phyloP scores from a whole-genome alignment of 2,797 vertebrate genomes.

The Hyperoplus lanceolatus region DNA sequence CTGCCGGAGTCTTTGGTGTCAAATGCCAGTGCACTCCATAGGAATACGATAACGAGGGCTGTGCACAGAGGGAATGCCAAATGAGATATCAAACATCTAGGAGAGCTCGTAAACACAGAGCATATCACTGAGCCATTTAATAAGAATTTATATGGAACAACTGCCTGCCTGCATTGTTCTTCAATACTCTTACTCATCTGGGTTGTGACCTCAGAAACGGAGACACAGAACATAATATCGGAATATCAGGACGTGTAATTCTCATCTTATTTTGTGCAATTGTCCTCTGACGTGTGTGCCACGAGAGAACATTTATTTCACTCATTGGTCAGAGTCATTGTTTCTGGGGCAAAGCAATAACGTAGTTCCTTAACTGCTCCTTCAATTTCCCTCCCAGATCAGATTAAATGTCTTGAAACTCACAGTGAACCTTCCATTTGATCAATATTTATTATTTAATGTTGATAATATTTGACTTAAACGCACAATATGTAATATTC shows the following conservation, averaged over 20 bases:
- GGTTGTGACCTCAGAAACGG: constrained; percentile 12
- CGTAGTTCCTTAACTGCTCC: not conserved
- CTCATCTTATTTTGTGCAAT: not conserved
- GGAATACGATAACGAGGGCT: constrained; percentile 78
- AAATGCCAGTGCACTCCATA: constrained; percentile 76
- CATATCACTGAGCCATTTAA: constrained; percentile 62
- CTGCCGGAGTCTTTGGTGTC: constrained; percentile 74
- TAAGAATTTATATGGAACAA: constrained; percentile 58
- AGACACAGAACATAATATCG: constrained; percentile 21
- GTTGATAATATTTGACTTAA: constrained; percentile 1
- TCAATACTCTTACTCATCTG: constrained; percentile 24
- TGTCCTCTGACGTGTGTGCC: constrained; percentile 10
- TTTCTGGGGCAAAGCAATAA: no score
- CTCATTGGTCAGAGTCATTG: no score
- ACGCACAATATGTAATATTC: not conserved
- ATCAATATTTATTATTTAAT: not conserved
- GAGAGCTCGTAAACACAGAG: constrained; percentile 56
- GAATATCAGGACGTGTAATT: not conserved
- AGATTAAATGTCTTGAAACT: constrained; percentile 5
- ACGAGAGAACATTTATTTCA: no score
- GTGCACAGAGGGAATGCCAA: constrained; percentile 77
- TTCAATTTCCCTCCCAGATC: not conserved
- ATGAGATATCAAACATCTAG: constrained; percentile 73
- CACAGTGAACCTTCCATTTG: not conserved
- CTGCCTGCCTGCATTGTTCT: constrained; percentile 43